Base-by-base conservation (phyloP, 2,113 vertebrate species). In the Nannobrachium achirus region DNA sequence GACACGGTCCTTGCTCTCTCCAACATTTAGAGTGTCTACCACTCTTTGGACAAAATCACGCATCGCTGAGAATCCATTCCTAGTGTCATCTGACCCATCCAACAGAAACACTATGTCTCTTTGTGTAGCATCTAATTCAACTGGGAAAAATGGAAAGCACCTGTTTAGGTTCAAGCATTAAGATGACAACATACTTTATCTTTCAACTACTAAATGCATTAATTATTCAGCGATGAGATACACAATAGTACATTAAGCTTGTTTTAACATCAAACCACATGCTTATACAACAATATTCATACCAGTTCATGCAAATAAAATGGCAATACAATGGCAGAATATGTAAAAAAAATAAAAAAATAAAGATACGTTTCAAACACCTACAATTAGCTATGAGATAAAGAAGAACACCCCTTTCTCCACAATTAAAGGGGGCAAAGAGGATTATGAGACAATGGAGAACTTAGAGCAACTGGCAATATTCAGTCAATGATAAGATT, bases 11-110 rank as follows among this genome's bases (percentile, higher is more conserved):
- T 73, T 82, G 68, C 80, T 89, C 53, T 83, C 79, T 63, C 79
- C 86, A 68, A 93, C 44, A 81, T 5, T 81, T 19, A 93, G 79
- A 59, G 83, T 73, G 56, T 91, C 87, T 44, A 92, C 82, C 62
- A 92, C 70, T 79, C 46, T 80, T 77, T 88, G 69, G 75, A 96
- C 82, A 79, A 98, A 96, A 63, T 89, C 86, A 48, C 94, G 92
- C 63, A 98, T 94, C 42, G 93, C 90, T 63, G 91, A 92, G 0
- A 96, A 86, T n/a, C 81, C 91, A 0, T 87, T 90, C 0, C 33
- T 60, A 57, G 90, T 90, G 10, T 86, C 78, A 78, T 92, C 90
- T 67, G 92, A 92, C 53, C 91, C 90, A 81, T 93, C 91, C 82
- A 93, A 68, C 6, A 93, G 80, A 87, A 93, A 92, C 52, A 93